Base-by-base conservation (phyloP, 2,888 invertebrate genomes). In the Tribolium freemani region DNA sequence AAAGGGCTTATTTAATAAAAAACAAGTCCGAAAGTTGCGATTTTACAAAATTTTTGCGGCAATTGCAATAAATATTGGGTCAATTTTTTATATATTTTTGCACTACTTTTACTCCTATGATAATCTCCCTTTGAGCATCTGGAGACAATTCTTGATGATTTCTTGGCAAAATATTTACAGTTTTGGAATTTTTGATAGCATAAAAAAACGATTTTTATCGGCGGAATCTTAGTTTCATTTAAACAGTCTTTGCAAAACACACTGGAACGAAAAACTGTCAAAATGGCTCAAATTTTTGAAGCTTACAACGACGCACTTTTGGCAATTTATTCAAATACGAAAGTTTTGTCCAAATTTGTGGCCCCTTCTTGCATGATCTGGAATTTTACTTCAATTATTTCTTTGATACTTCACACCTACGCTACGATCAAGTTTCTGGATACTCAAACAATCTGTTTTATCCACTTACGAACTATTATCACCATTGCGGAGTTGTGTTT, bases 341-440 rank as follows among this genome's bases (percentile, higher is more conserved):
- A 51, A 38, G 2, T 64, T 1, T 30, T 64, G 13, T 13, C 38
- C 3, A 10, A 11, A 3, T 51, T 50, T 31, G n/a, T 38, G 5
- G 26, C 11, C 6, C 8, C 16, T 1, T 16, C 10, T 9, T n/a
- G 3, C 11, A 46, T 63, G 11, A 31, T 44, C 6, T 63, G 50
- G 48, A 48, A 9, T 48, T 1, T 26, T 3, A 50, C 31, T 6
- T 6, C 26, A 4, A 50, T 10, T 21, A 26, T 26, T n/a, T 5
- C 6, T 50, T 53, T 64, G 10, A 51, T 51, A 16, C 6, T 64
- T 13, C 51, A 64, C 20, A 8, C 38, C 20, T 64, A 64, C 11
- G 31, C 51, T 5, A 31, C 51, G 3, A 38, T 64, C 0, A 51
- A 20, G 9, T 64, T 31, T 38, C 5, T 38, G 5, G 16, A 64